phyloP scores from a whole-genome alignment of 2,113 vertebrate genomes.

The Sapayoa aenigma region DNA sequence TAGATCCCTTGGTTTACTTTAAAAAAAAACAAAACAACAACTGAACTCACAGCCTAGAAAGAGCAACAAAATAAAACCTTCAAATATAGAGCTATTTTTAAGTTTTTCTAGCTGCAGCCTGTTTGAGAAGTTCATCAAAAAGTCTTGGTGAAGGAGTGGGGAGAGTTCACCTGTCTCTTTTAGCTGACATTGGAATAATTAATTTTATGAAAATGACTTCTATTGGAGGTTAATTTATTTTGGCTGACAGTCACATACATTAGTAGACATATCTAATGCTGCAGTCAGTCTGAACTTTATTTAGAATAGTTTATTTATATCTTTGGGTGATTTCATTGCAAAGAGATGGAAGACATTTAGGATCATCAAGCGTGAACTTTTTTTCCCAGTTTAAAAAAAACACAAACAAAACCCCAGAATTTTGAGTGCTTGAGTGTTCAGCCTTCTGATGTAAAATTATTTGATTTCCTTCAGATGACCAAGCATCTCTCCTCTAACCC shows the following conservation, averaged over 20 bases:
- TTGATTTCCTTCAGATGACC: background rate
- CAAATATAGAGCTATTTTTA: background rate
- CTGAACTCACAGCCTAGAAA: background rate
- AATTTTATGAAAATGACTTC: constrained; percentile 68
- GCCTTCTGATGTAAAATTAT: background rate
- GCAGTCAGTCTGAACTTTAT: constrained; percentile 67
- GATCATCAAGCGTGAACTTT: background rate
- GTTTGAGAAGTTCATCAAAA: background rate
- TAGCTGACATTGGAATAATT: constrained; percentile 67
- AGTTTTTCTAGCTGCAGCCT: background rate
- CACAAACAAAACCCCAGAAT: background rate
- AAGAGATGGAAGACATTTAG: constrained; percentile 27
- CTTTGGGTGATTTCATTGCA: constrained; percentile 70
- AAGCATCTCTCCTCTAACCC: background rate
- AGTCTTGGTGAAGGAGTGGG: background rate
- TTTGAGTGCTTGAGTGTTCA: background rate
- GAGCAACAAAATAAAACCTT: background rate
- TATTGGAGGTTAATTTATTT: constrained; percentile 71
- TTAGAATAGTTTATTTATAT: constrained; percentile 76
- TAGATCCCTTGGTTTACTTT: background rate
- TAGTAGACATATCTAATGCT: constrained; percentile 54
- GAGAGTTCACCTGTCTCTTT: constrained; percentile 50
- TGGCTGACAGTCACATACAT: constrained; percentile 69
- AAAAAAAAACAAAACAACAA: background rate
- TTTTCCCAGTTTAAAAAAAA: background rate